A percentile compares a stretch with the other conserved stretches of the same genome.
Evolutionary conservation across 2,113 vertebrate genomes (phyloP).

Genomic region (Pardalotus punctatus): DNA sequence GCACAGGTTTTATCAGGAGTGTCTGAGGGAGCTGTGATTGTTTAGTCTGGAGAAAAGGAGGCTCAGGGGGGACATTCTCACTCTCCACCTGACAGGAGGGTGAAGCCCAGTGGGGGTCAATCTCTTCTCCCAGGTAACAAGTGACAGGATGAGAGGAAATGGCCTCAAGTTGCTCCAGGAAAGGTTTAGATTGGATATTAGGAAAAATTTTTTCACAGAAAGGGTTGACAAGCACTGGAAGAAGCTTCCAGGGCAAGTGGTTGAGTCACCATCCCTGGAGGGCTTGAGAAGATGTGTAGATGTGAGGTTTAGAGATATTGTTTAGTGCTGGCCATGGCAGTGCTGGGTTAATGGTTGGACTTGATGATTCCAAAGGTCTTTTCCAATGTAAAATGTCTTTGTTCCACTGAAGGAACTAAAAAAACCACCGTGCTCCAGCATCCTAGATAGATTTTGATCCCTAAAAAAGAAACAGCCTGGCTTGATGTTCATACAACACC

Average conservation of each 20-base stretch:
- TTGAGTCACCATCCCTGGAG: background rate
- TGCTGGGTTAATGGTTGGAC: background rate
- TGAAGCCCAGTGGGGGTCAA: background rate
- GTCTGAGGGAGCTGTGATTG: background rate
- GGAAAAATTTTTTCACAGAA: background rate
- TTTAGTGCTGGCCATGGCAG: background rate
- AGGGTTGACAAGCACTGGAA: background rate
- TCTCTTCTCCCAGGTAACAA: background rate
- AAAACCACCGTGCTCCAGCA: accelerated
- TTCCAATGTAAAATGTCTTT: background rate
- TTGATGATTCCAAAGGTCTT: background rate
- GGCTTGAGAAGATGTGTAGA: background rate
- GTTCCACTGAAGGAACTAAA: background rate
- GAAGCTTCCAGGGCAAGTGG: background rate
- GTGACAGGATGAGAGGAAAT: background rate
- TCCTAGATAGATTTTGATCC: background rate
- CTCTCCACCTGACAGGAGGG: background rate
- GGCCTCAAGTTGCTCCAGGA: background rate
- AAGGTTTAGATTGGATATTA: background rate
- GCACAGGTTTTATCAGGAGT: background rate
- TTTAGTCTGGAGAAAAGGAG: background rate
- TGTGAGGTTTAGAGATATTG: too few species aligned
- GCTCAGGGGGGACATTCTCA: background rate
- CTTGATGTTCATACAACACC: background rate
- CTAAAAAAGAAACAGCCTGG: background rate